phyloP scores from a whole-genome alignment of 1,140 invertebrate species.

The Bacillus rossius region DNA sequence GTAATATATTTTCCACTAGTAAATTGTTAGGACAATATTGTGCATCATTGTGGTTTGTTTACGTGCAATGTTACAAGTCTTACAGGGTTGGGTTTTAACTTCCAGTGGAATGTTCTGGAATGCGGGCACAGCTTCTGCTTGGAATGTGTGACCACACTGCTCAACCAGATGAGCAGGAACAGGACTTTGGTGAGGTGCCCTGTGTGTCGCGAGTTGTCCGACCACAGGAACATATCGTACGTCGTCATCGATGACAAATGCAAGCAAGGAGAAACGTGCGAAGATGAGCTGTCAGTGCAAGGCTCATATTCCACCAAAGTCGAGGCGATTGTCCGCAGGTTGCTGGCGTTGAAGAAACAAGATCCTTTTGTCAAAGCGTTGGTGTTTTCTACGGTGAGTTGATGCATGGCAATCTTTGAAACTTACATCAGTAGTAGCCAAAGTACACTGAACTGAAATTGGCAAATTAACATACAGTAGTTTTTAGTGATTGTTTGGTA shows the following conservation, averaged over 20 bases:
- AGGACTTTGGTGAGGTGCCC: constrained; percentile 46
- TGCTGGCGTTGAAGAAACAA: constrained; percentile 50
- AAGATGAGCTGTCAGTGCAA: constrained; percentile 30
- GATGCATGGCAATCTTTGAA: not conserved
- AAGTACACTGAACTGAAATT: no score
- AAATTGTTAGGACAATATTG: no score
- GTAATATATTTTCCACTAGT: no score
- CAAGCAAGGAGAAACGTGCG: constrained; percentile 28
- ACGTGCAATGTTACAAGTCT: no score
- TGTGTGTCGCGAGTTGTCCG: constrained; percentile 52
- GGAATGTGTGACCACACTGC: constrained; percentile 49
- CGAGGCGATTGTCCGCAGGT: constrained; percentile 53
- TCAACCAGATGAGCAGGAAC: constrained; percentile 18
- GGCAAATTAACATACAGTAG: no score
- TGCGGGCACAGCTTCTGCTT: constrained; percentile 67
- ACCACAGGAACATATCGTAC: constrained; percentile 48
- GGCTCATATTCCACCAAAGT: constrained; percentile 70
- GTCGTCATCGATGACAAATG: constrained; percentile 45
- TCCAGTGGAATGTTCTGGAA: constrained; percentile 57
- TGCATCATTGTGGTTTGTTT: no score
- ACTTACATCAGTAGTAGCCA: not conserved
- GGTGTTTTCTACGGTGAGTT: constrained; percentile 60
- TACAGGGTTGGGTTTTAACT: no score
- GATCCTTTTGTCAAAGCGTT: constrained; percentile 59
- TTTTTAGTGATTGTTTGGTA: no score